A percentile compares a stretch with the other conserved stretches of the same genome.
Conservation (phyloP, 2,113 vertebrate genomes). For the Caloenas nicobarica region DNA sequence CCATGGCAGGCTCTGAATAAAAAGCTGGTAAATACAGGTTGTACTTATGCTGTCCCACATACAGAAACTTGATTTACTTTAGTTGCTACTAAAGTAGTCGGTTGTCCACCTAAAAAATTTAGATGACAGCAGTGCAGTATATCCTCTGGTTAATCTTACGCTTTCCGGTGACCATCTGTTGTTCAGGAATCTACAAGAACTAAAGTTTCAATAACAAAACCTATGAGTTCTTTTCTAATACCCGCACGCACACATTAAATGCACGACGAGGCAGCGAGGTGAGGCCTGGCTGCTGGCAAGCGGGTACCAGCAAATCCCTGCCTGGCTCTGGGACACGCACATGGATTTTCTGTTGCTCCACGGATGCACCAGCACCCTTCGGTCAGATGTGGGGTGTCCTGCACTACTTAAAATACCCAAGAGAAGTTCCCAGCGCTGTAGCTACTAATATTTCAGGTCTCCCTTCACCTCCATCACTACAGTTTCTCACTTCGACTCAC, state of each 20-base stretch:
- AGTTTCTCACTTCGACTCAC: not conserved
- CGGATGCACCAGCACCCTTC: not conserved
- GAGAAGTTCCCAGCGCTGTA: not conserved
- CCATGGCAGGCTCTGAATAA: not conserved
- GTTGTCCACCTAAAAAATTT: not conserved
- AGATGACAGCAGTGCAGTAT: not conserved
- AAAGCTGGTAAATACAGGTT: not conserved
- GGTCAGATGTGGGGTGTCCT: not conserved
- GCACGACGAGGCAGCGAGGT: fast-evolving
- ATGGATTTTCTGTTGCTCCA: not conserved
- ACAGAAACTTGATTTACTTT: not conserved
- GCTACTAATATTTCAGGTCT: not conserved
- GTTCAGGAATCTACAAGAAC: not conserved
- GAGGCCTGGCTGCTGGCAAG: not conserved
- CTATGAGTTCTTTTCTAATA: not conserved
- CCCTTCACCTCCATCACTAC: not conserved
- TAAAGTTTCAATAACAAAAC: not conserved
- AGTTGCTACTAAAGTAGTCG: not conserved
- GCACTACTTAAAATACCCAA: not conserved
- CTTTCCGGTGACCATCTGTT: not conserved
- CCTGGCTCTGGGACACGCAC: not conserved
- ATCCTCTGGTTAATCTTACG: not conserved
- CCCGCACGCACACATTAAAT: not conserved
- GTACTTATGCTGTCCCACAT: not conserved
- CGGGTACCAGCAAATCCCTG: not conserved